Evolutionary conservation across 2,888 invertebrate species (phyloP).

Genomic region (Alentia gelatinosa): DNA sequence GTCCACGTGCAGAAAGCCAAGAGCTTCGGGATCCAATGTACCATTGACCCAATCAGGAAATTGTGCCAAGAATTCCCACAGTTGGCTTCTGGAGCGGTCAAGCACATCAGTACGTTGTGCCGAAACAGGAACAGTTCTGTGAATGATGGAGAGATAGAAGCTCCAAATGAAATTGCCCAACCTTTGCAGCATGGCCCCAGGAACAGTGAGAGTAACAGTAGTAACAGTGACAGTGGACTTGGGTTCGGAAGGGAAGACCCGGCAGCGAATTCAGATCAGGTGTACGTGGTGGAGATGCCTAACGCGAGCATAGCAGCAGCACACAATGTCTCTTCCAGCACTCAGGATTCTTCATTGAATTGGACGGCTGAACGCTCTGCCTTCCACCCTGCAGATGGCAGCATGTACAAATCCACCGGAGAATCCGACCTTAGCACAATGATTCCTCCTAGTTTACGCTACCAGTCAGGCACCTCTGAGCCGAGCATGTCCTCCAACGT

Average conservation of each 20-base stretch:
- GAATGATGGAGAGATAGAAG: slow-evolving; percentile 72
- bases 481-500: slow-evolving; percentile 21
- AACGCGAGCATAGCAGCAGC: not conserved
- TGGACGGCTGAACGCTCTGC: slow-evolving; percentile 52
- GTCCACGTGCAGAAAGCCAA: slow-evolving; percentile 90
- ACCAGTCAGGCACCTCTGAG: not conserved
- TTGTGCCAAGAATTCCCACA: slow-evolving; percentile 93
- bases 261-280: slow-evolving; percentile 69
- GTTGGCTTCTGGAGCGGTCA: slow-evolving; percentile 86
- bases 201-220: slow-evolving; percentile 87
- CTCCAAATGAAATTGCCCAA: not conserved
- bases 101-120: slow-evolving; percentile 84
- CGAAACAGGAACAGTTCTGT: slow-evolving; percentile 71
- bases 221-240: slow-evolving; percentile 96
- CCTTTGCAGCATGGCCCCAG: not conserved
- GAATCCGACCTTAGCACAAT: slow-evolving; percentile 19
- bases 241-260: slow-evolving; percentile 86
- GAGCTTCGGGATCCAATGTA: slow-evolving; percentile 90
- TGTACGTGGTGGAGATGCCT: slow-evolving; percentile 75
- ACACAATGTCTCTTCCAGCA: slow-evolving; percentile 29
- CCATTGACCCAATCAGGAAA: slow-evolving; percentile 81
- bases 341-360: slow-evolving; percentile 11
- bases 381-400: slow-evolving; percentile 15
- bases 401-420: slow-evolving; percentile 25
- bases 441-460: not conserved